These are phyloP conservation scores for Caenorhabditis virilis DNA, from an alignment of 2,888 invertebrate species.

Conservation along the genomic window DNA sequence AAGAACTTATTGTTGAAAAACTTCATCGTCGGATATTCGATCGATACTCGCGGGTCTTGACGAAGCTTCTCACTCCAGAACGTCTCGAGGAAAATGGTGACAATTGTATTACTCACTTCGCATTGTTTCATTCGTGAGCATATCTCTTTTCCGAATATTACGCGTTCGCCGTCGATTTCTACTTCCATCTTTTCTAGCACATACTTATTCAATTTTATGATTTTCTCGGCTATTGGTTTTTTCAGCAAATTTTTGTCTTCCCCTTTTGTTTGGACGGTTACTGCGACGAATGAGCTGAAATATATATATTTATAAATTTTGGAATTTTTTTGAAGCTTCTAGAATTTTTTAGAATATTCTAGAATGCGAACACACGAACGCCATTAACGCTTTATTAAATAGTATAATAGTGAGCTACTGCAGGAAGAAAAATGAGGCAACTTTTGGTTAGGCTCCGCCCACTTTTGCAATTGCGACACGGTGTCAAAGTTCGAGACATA, in stretches of 20 bases:
- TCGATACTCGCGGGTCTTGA: slow-evolving; percentile 56
- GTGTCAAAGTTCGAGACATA: not conserved
- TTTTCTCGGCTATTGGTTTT: slow-evolving; percentile 40
- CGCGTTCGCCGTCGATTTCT: slow-evolving; percentile 45
- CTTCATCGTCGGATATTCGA: slow-evolving; percentile 67
- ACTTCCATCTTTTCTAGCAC: slow-evolving; percentile 65
- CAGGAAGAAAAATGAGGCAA: too few relatives aligned
- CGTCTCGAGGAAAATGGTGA: slow-evolving; percentile 63
- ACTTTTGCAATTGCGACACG: too few relatives aligned
- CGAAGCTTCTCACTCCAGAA: slow-evolving; percentile 66
- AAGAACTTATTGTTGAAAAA: slow-evolving; percentile 67
- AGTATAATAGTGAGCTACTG: too few relatives aligned
- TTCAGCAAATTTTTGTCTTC: slow-evolving; percentile 54
- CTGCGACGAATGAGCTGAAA: slow-evolving; percentile 63
- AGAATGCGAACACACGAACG: too few relatives aligned
- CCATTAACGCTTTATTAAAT: too few relatives aligned
- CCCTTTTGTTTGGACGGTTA: slow-evolving; percentile 60
- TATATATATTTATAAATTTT: not conserved
- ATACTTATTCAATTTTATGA: slow-evolving; percentile 55
- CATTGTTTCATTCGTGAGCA: slow-evolving; percentile 61
- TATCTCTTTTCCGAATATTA: slow-evolving; percentile 61
- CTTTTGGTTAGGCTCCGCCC: too few relatives aligned
- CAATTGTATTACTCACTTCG: slow-evolving; percentile 60
- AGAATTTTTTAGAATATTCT: too few relatives aligned
- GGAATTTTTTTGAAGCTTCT: too few relatives aligned